Conservation (phyloP, 2,113 vertebrate species). For the Indicator indicator region DNA sequence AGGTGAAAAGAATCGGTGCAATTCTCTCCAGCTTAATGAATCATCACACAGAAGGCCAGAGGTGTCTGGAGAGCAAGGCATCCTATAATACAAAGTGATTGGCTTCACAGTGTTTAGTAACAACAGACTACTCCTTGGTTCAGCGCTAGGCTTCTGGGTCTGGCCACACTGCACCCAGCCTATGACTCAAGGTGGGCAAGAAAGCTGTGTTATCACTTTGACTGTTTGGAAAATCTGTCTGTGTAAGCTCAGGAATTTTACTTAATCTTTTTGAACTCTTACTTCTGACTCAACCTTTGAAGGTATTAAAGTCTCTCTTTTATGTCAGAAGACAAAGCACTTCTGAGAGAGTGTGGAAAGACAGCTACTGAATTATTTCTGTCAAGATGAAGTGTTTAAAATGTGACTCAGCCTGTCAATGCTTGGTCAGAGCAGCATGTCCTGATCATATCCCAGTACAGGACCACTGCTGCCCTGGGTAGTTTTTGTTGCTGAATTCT, state of each 20-base stretch:
- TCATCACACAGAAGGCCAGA: conserved; percentile 40
- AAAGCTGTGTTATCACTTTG: background rate
- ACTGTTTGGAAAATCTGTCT: background rate
- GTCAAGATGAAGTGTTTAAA: background rate
- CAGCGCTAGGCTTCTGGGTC: background rate
- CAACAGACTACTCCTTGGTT: background rate
- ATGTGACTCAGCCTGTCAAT: background rate
- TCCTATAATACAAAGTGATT: conserved; percentile 25
- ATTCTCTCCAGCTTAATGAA: conserved; percentile 38
- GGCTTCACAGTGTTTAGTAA: conserved; percentile 41
- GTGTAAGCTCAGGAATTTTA: background rate
- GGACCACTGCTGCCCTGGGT: background rate
- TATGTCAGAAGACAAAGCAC: conserved; percentile 19
- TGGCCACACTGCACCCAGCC: background rate
- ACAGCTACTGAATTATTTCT: background rate
- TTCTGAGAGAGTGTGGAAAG: background rate
- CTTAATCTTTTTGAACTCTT: conserved; percentile 45
- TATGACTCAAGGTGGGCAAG: background rate
- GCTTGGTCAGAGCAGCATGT: background rate
- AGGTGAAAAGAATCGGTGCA: conserved; percentile 36
- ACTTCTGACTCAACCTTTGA: conserved; percentile 17
- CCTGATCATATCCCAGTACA: background rate
- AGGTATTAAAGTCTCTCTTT: conserved; percentile 4
- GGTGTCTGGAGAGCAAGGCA: conserved; percentile 20
- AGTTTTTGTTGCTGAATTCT: background rate